Evolutionary conservation across 1,140 invertebrate genomes (phyloP).

Genomic region (Semibalanus balanoides): DNA sequence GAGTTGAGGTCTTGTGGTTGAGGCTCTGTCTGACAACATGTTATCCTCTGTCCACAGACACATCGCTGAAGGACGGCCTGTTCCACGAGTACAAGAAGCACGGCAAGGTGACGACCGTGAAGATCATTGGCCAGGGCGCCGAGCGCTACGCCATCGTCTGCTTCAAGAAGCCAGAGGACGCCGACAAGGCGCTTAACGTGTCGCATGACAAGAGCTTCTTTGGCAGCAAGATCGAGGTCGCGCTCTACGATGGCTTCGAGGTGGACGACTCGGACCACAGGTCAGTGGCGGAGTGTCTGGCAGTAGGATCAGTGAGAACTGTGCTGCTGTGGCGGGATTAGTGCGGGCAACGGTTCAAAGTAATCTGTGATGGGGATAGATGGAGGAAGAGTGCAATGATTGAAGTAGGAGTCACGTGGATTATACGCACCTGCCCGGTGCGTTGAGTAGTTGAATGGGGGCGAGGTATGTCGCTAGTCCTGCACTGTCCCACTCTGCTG

Average conservation of each 20-base stretch:
- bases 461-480: too few relatives aligned
- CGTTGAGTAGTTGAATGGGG: too few relatives aligned
- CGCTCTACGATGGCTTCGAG: constrained; percentile 61
- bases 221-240: constrained; percentile 85
- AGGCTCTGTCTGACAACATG: too few relatives aligned
- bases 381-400: too few relatives aligned
- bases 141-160: constrained; percentile 76
- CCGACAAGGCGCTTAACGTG: constrained; percentile 83
- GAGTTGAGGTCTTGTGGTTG: too few relatives aligned
- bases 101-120: constrained; percentile 91
- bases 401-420: too few relatives aligned
- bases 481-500: too few relatives aligned
- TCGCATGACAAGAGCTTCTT: constrained; percentile 94
- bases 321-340: too few relatives aligned
- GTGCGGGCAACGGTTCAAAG: too few relatives aligned
- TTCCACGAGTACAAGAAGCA: constrained; percentile 98
- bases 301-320: too few relatives aligned
- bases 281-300: constrained; percentile 52
- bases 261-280: constrained; percentile 91
- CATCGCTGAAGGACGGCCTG: constrained; percentile 87
- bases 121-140: constrained; percentile 62
- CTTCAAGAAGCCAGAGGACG: constrained; percentile 93
- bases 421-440: too few relatives aligned
- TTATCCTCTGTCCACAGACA: constrained; percentile 45
- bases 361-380: too few relatives aligned